Conservation (phyloP, 2,888 invertebrate genomes). For the Volucella zonaria region DNA sequence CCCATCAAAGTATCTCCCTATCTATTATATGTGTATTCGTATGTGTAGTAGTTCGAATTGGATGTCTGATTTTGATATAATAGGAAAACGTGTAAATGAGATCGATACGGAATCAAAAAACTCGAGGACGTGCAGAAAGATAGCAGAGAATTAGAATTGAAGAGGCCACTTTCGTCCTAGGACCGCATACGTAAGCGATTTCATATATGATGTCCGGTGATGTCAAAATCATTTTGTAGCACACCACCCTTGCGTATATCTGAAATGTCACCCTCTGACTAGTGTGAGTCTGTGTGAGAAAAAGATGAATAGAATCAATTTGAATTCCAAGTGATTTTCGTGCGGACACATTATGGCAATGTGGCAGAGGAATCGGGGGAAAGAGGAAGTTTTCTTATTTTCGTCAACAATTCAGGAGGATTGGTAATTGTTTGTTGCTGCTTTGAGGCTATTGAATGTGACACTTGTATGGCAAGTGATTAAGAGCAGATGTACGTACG, state of each 20-base stretch:
- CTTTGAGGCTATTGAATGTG: neutral
- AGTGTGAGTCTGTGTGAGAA: neutral
- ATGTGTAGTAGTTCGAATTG: neutral
- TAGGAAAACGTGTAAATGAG: conserved; percentile 51
- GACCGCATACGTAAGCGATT: conserved; percentile 20
- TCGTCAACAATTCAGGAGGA: neutral
- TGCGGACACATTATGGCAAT: neutral
- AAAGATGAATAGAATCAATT: conserved; percentile 50
- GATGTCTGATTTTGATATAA: conserved; percentile 51
- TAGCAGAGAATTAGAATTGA: conserved; percentile 40
- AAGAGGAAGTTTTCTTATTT: neutral
- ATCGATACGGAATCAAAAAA: conserved; percentile 28
- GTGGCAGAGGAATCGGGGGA: neutral
- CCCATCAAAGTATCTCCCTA: neutral
- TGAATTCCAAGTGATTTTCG: conserved; percentile 24
- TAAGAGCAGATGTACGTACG: neutral
- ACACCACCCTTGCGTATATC: neutral
- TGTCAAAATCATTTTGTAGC: conserved; percentile 10
- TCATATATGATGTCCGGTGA: conserved; percentile 7
- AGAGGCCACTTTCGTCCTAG: conserved; percentile 20
- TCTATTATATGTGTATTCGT: neutral
- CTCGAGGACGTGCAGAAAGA: conserved; percentile 6
- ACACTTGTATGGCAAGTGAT: conserved; percentile 2
- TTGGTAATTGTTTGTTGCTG: neutral
- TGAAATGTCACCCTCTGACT: conserved; percentile 5